phyloP scores from a whole-genome alignment of 2,797 vertebrate genomes.

The Micrastur ruficollis region DNA sequence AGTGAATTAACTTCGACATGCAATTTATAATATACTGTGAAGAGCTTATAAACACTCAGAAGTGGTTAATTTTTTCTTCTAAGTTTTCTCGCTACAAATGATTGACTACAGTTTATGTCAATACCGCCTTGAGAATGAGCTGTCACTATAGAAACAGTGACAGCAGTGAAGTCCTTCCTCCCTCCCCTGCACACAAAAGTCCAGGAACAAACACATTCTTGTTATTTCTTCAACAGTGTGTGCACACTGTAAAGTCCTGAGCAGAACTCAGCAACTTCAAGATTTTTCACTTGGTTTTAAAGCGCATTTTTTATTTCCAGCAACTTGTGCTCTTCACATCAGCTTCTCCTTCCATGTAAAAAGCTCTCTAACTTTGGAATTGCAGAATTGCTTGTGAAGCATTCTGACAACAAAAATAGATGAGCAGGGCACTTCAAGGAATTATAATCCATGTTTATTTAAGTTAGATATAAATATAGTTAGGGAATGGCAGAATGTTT shows the following conservation, averaged over 20 bases:
- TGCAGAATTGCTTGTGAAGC: neutral
- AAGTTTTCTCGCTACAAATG: neutral
- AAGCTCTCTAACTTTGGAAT: neutral
- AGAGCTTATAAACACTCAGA: neutral
- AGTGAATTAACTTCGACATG: neutral
- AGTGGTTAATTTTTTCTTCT: neutral
- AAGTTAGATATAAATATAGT: conserved; percentile 37
- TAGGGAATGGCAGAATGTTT: neutral
- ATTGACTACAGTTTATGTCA: neutral
- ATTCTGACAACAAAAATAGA: conserved; percentile 42
- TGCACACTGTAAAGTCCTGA: neutral
- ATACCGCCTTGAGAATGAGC: neutral
- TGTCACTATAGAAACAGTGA: conserved; percentile 55
- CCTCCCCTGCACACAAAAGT: conserved; percentile 2
- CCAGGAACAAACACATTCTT: conserved; percentile 25
- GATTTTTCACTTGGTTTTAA: neutral
- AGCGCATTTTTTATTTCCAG: neutral
- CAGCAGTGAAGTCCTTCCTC: conserved; percentile 11
- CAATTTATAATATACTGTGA: neutral
- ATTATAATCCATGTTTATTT: conserved; percentile 39
- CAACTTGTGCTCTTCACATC: neutral
- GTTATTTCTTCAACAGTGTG: neutral
- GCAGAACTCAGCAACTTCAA: neutral
- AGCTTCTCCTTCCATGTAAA: neutral
- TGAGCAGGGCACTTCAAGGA: neutral